phyloP scores from a whole-genome alignment of 1,140 invertebrate genomes.

The Drosophila bipectinata region DNA sequence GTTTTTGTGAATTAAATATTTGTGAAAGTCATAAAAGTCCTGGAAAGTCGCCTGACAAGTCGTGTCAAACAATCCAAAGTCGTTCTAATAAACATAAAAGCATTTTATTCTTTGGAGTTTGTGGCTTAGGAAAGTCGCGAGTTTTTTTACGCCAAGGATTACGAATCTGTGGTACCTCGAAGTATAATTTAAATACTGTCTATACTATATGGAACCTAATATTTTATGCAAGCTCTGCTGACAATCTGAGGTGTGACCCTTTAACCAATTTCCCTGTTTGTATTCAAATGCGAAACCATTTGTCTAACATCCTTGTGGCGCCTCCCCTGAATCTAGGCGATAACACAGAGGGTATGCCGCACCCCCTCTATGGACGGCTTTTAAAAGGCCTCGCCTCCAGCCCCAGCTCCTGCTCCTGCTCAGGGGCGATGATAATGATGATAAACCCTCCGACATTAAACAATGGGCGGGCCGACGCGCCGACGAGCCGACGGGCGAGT shows the following conservation, averaged over 20 bases:
- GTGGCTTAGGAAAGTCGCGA: conserved; percentile 20
- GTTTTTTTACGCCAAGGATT: background rate
- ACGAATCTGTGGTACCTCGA: background rate
- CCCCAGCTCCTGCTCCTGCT: conserved; percentile 8
- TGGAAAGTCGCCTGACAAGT: conserved; percentile 13
- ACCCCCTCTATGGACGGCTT: conserved; percentile 36
- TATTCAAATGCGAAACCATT: conserved; percentile 25
- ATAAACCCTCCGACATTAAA: conserved; percentile 74
- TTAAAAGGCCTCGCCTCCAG: conserved; percentile 34
- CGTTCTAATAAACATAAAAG: conserved; percentile 77
- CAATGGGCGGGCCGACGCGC: conserved; percentile 56
- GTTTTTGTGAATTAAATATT: conserved; percentile 42
- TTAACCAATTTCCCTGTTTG: conserved; percentile 8
- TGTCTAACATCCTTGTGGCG: conserved; percentile 17
- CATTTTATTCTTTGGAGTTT: conserved; percentile 43
- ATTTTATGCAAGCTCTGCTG: background rate
- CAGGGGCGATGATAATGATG: conserved; percentile 60
- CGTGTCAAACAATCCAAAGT: conserved; percentile 75
- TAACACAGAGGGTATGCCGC: conserved; percentile 24
- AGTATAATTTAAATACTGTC: background rate
- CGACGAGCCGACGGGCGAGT: conserved; percentile 23
- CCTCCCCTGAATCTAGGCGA: background rate
- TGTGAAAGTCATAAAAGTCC: conserved; percentile 25
- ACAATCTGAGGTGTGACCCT: conserved; percentile 10
- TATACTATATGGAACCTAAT: background rate